Percentiles rank a stretch among this genome's conserved stretches.
Evolutionary conservation across 2,113 vertebrate genomes (phyloP).

Genomic region (Phoxinus phoxinus): DNA sequence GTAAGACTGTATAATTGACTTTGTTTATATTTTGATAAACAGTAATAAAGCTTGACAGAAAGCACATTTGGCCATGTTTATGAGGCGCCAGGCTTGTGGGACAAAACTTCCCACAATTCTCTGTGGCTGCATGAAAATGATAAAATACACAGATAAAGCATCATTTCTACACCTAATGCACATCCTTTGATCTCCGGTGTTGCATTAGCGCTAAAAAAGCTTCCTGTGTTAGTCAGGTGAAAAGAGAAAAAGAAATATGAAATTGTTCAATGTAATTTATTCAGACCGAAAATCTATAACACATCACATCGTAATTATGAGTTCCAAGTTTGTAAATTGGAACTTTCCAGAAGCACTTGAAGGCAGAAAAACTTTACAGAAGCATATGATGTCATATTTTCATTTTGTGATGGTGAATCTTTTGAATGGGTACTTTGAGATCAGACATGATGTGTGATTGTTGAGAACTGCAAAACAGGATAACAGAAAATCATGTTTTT

Average conservation of each 20-base stretch:
- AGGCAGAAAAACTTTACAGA: background rate
- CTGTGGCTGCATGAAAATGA: slow-evolving; percentile 1
- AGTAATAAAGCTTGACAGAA: background rate
- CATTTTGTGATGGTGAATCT: background rate
- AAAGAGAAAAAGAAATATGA: background rate
- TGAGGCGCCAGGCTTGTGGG: slow-evolving; percentile 2
- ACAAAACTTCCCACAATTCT: background rate
- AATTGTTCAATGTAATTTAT: background rate
- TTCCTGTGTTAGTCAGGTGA: slow-evolving; percentile 2
- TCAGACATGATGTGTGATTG: background rate
- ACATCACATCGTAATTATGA: background rate
- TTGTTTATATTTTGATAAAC: background rate
- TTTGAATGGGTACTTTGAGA: background rate
- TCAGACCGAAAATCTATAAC: background rate
- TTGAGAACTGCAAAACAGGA: background rate
- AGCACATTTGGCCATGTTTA: background rate
- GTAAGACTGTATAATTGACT: background rate
- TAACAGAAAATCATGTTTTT: background rate
- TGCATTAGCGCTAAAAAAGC: background rate
- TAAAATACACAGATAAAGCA: background rate
- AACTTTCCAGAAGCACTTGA: background rate
- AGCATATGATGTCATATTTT: background rate
- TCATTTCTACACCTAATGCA: slow-evolving; percentile 8
- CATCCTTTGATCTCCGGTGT: background rate
- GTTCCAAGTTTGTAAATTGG: background rate